A percentile compares a stretch with the other conserved stretches of the same genome.
Conservation (phyloP, 2,888 invertebrate genomes). For the Dicranocentrus wangi region DNA sequence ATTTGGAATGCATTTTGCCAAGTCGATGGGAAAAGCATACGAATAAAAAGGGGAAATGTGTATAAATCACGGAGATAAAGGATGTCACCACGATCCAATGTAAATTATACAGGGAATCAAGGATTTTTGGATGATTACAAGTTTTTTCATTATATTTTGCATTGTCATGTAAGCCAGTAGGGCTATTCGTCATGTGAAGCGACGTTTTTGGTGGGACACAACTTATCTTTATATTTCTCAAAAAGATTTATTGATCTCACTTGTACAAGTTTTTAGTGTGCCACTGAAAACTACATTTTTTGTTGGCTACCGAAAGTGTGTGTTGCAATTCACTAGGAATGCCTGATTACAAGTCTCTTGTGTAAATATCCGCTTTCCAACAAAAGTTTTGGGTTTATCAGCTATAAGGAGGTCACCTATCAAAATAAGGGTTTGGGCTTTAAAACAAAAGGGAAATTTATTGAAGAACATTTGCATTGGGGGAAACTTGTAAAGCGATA, state of each 20-base stretch:
- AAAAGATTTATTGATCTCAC: conserved; percentile 61
- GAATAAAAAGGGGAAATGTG: conserved; percentile 32
- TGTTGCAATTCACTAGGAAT: too few species aligned
- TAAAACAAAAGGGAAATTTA: conserved; percentile 32
- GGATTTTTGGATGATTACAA: too few species aligned
- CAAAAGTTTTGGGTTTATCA: too few species aligned
- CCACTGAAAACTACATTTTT: too few species aligned
- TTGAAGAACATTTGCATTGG: conserved; percentile 9
- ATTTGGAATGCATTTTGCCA: too few species aligned
- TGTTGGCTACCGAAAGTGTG: too few species aligned
- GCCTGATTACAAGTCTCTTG: too few species aligned
- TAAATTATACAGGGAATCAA: too few species aligned
- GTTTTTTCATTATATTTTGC: background rate
- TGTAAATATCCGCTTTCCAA: too few species aligned
- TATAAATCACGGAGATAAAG: conserved; percentile 61
- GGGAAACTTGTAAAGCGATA: conserved; percentile 35
- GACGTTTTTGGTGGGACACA: conserved; percentile 33
- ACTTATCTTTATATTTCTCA: conserved; percentile 25
- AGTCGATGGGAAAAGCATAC: too few species aligned
- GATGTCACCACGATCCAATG: conserved; percentile 24
- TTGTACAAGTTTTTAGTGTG: conserved; percentile 20
- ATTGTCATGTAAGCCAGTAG: conserved; percentile 16
- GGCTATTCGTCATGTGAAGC: conserved; percentile 45
- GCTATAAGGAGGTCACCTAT: too few species aligned
- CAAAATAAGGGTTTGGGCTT: too few species aligned